Percentiles rank a stretch among this genome's conserved stretches.
Evolutionary conservation across 2,797 vertebrate genomes (phyloP).

Genomic region (Myioborus miniatus): DNA sequence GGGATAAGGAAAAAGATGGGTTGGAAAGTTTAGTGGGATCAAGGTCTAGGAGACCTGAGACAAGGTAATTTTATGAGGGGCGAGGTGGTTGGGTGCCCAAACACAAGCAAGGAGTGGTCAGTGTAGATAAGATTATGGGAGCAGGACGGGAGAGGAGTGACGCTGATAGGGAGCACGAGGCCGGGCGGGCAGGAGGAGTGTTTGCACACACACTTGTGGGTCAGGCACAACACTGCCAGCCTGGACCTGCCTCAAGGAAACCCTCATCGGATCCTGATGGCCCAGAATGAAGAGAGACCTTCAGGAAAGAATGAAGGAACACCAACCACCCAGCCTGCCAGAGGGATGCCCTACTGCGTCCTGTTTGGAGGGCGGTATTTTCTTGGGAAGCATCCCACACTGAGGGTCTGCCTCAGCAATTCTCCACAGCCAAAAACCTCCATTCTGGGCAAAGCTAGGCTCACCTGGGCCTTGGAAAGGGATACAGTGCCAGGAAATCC

Average conservation of each 20-base stretch:
- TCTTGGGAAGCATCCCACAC: rapidly evolving
- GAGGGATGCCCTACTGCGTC: rapidly evolving
- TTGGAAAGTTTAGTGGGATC: constrained; percentile 44
- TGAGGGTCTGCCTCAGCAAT: not conserved
- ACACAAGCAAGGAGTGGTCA: constrained; percentile 65
- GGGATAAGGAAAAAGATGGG: not conserved
- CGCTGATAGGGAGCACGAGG: not conserved
- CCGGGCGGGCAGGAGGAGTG: not conserved
- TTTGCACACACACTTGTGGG: not conserved
- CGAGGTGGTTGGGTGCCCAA: constrained; percentile 49
- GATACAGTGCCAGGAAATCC: not conserved
- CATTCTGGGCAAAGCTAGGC: not conserved
- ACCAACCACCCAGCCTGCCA: rapidly evolving
- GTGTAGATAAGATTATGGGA: constrained; percentile 54
- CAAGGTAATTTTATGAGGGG: constrained; percentile 54
- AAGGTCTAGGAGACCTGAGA: constrained; percentile 45
- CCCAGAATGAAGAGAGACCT: rapidly evolving
- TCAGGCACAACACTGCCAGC: not conserved
- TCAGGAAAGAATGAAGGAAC: not conserved
- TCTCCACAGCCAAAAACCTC: rapidly evolving
- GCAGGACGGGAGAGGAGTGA: constrained; percentile 31
- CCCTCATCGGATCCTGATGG: rapidly evolving
- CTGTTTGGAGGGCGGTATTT: rapidly evolving
- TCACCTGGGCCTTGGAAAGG: rapidly evolving
- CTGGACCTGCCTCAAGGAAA: not conserved